Evolutionary conservation across 2,888 invertebrate species (phyloP).

Genomic region (Phragmatobia fuliginosa): DNA sequence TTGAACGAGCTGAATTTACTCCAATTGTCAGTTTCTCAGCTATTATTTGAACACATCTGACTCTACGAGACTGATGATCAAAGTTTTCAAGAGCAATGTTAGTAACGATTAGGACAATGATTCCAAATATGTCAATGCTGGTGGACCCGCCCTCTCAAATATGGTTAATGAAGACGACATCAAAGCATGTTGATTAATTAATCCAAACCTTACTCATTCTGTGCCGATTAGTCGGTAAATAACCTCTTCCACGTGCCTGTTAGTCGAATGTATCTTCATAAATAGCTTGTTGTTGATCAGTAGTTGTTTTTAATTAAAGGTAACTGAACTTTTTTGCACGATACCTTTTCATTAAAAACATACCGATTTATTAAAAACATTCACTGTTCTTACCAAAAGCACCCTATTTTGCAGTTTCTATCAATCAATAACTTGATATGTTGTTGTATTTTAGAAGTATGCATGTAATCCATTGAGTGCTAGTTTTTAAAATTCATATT

Average conservation of each 20-base stretch:
- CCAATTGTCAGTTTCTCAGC: slow-evolving; percentile 20
- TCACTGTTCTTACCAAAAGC: too few species aligned
- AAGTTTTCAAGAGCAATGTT: slow-evolving; percentile 42
- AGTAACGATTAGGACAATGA: slow-evolving; percentile 40
- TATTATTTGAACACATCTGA: slow-evolving; percentile 15
- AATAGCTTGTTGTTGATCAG: background rate
- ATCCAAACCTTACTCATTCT: slow-evolving; percentile 31
- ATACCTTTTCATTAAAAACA: too few species aligned
- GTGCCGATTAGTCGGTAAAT: slow-evolving; percentile 10
- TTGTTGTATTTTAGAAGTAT: background rate
- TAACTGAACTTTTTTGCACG: background rate
- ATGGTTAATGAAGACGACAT: slow-evolving; percentile 39
- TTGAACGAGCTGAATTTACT: slow-evolving; percentile 23
- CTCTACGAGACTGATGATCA: slow-evolving; percentile 37
- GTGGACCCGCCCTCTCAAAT: slow-evolving; percentile 46
- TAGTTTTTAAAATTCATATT: background rate
- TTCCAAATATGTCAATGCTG: slow-evolving; percentile 45
- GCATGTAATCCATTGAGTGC: background rate
- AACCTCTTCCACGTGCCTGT: slow-evolving; percentile 4
- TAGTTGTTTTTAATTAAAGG: background rate
- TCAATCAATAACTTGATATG: background rate
- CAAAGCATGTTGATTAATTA: slow-evolving; percentile 32
- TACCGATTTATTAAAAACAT: background rate
- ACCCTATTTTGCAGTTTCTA: background rate
- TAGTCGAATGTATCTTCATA: background rate